These are phyloP conservation scores for Cranoglanis bouderius DNA, from an alignment of 2,113 vertebrate genomes.

Conservation along the genomic window DNA sequence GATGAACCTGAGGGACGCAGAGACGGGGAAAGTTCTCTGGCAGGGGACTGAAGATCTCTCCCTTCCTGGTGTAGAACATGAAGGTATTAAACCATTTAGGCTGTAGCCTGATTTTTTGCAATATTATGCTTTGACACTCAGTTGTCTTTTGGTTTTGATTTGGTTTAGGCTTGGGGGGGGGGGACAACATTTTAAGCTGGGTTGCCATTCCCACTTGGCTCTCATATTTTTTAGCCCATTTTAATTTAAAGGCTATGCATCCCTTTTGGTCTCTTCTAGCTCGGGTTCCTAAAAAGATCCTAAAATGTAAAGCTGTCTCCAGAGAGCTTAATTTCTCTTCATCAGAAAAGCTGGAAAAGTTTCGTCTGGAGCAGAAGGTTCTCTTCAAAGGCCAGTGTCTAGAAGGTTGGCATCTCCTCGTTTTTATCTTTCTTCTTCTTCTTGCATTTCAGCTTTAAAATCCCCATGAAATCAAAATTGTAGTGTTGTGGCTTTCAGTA, in stretches of 20 bases:
- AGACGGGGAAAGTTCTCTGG: constrained; percentile 97
- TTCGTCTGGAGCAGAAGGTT: constrained; percentile 97
- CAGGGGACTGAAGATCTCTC: constrained; percentile 98
- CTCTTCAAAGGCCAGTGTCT: constrained; percentile 99
- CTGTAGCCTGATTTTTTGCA: neutral
- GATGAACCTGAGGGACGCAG: constrained; percentile 99
- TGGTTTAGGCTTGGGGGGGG: neutral
- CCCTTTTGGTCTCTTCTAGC: constrained; percentile 72
- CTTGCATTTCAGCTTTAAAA: neutral
- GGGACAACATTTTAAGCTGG: neutral
- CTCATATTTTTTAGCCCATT: neutral
- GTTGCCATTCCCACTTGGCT: neutral
- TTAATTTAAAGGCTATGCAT: constrained; percentile 5
- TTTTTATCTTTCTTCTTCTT: neutral
- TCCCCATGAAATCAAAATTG: too few species aligned
- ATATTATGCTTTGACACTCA: neutral
- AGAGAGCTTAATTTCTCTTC: constrained; percentile 98
- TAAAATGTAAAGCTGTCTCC: constrained; percentile 98
- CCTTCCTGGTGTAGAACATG: constrained; percentile 94
- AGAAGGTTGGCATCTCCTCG: constrained; percentile 83
- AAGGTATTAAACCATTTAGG: constrained; percentile 79
- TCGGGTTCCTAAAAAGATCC: constrained; percentile 98
- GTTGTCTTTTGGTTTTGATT: neutral
- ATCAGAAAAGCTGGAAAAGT: constrained; percentile 97
- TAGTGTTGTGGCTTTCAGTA: too few species aligned